A percentile compares a stretch with the other conserved stretches of the same genome.
These are phyloP conservation scores for Connochaetes taurinus DNA, from an alignment of 2,113 vertebrate species.

Conservation along the genomic window DNA sequence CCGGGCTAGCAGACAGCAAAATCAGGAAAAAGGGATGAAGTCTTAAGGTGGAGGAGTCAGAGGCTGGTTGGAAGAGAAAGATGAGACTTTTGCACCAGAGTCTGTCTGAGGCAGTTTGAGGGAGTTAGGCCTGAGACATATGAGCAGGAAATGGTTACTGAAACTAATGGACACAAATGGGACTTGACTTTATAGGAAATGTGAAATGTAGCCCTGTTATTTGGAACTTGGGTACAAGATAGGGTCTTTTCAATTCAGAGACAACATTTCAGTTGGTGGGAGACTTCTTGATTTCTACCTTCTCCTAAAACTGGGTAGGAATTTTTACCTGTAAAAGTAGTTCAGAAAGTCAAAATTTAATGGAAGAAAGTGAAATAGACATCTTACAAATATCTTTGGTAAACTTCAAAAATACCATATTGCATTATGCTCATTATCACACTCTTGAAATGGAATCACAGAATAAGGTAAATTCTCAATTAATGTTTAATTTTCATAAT, in stretches of 20 bases:
- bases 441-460: not conserved
- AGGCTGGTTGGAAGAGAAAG: not conserved
- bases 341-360: not conserved
- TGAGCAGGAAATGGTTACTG: not conserved
- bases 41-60: not conserved
- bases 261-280: not conserved
- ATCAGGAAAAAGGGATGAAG: not conserved
- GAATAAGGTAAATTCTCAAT: not conserved
- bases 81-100: not conserved
- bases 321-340: not conserved
- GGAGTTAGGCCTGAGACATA: not conserved
- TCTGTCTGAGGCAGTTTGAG: not conserved
- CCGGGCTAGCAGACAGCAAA: fast-evolving
- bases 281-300: not conserved
- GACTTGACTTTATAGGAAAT: not conserved
- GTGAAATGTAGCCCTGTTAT: not conserved
- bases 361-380: not conserved
- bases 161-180: not conserved
- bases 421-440: not conserved
- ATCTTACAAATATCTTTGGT: not conserved
- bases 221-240: not conserved
- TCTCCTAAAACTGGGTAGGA: not conserved
- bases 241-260: not conserved
- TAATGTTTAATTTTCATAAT: not conserved
- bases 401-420: not conserved